These are phyloP conservation scores for Antedon bifida DNA, from an alignment of 35 echinoderm and acorn worm genomes.

Conservation along the genomic window DNA sequence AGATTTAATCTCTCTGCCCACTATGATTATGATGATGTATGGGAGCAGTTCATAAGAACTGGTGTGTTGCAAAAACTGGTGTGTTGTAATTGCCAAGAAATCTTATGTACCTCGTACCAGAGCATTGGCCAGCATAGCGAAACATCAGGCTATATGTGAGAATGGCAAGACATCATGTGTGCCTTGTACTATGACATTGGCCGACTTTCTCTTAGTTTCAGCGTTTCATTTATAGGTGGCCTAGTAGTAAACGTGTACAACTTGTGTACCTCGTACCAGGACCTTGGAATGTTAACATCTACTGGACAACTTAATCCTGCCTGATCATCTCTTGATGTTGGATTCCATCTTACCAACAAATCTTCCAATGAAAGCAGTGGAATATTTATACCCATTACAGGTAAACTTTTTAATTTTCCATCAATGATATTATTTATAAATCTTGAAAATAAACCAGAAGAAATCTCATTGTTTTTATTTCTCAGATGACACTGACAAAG, in stretches of 20 bases:
- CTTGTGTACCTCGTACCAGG: no score
- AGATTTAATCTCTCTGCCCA: conserved; percentile 40
- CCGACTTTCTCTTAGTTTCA: no score
- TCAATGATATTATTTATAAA: neutral
- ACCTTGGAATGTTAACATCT: neutral
- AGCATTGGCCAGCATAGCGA: neutral
- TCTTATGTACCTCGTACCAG: neutral
- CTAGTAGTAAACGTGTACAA: no score
- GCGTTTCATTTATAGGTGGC: no score
- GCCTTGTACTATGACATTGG: neutral
- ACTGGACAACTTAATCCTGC: neutral
- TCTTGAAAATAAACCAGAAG: neutral
- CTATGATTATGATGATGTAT: conserved; percentile 29
- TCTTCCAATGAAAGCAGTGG: neutral
- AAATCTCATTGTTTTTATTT: neutral
- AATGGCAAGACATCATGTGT: neutral
- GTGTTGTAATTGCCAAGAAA: no score
- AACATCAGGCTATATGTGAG: neutral
- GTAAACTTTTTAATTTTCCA: neutral
- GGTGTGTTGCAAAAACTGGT: conserved; percentile 10
- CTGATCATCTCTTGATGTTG: neutral
- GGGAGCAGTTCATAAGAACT: conserved; percentile 46
- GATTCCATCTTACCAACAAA: neutral
- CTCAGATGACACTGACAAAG: neutral
- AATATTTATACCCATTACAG: neutral